Percentiles rank a stretch among this genome's conserved stretches.
Conservation (phyloP, 2,113 vertebrate genomes). For the Triplophysa rosa region DNA sequence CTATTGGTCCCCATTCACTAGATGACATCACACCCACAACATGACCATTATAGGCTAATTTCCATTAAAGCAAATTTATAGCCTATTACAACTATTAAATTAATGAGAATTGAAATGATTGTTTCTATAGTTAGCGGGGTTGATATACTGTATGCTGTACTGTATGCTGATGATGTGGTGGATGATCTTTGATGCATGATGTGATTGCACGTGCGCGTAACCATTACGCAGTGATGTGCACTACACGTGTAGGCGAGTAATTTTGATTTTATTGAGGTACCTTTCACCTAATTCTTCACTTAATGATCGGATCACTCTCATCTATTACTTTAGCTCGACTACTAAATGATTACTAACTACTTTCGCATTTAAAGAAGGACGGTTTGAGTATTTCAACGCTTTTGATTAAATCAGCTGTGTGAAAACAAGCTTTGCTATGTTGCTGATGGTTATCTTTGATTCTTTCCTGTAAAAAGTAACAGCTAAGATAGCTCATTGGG, state of each 20-base stretch:
- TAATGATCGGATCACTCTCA: background rate
- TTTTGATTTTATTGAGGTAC: conserved; percentile 5
- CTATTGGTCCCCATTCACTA: too few relatives aligned
- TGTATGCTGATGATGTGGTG: conserved; percentile 14
- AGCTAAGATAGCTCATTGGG: background rate
- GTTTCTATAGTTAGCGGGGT: background rate
- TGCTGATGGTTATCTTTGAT: background rate
- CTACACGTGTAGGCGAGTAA: background rate
- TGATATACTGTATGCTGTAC: background rate
- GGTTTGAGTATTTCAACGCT: background rate
- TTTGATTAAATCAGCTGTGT: conserved; percentile 33
- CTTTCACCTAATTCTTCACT: conserved; percentile 2
- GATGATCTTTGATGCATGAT: conserved; percentile 38
- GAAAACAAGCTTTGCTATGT: background rate
- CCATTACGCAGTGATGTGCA: background rate
- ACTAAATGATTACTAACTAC: too few relatives aligned
- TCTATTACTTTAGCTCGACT: background rate
- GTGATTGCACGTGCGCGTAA: background rate
- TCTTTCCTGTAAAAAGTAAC: background rate
- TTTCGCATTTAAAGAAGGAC: background rate
- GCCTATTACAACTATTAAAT: too few relatives aligned
- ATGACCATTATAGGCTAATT: too few relatives aligned
- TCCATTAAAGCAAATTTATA: too few relatives aligned
- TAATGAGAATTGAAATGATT: too few relatives aligned
- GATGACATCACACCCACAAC: too few relatives aligned